Evolutionary conservation across 1,140 invertebrate genomes (phyloP).

Genomic region (Macrobrachium rosenbergii): DNA sequence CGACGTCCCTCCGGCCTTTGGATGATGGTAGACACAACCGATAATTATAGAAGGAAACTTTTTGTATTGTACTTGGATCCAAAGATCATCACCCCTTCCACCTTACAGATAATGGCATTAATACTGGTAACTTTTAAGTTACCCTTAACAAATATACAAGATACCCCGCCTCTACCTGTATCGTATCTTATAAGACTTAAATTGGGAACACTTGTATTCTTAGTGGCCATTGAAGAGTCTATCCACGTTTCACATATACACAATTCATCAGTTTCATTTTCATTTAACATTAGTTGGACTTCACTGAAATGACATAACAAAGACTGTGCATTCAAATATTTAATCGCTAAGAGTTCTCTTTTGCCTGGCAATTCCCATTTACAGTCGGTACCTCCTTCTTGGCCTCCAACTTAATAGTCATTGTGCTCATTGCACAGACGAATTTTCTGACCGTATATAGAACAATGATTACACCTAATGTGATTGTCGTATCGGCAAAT

Average conservation of each 20-base stretch:
- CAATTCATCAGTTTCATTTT: not conserved
- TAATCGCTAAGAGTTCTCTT: no score
- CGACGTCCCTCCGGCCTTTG: not conserved
- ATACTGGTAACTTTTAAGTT: not conserved
- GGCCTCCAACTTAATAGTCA: no score
- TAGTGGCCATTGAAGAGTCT: not conserved
- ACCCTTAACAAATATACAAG: not conserved
- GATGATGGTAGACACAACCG: not conserved
- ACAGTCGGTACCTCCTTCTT: no score
- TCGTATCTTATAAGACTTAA: not conserved
- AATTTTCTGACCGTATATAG: no score
- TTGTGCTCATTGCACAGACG: no score
- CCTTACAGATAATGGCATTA: not conserved
- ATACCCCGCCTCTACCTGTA: not conserved
- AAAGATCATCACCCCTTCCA: not conserved
- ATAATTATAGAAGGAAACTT: not conserved
- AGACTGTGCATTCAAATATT: no score
- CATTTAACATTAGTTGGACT: not conserved
- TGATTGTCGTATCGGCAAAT: no score
- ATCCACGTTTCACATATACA: constrained; percentile 7
- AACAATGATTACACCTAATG: no score
- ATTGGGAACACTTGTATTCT: not conserved
- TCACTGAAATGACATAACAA: no score
- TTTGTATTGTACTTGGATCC: not conserved
- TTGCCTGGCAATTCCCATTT: no score